Base-by-base conservation (phyloP, 2,888 invertebrate species). In the Trissolcus japonicus region DNA sequence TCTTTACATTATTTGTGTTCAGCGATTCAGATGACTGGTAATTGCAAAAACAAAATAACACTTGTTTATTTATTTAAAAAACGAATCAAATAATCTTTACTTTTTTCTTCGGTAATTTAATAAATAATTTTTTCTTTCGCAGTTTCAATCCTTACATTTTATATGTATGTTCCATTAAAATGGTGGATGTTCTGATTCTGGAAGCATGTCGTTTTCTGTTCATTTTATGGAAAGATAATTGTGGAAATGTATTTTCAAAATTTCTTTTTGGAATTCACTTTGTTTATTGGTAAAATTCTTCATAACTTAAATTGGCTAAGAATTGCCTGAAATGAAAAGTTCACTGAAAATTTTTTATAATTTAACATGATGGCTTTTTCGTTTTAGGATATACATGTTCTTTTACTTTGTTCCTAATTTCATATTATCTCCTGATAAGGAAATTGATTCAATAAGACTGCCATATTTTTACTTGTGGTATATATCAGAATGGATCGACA, bases 401-500 rank as follows among this genome's bases (percentile, higher is more conserved):
- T 43, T 80, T 16, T 65, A 83, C 16, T 84, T 84, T 48, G 83
- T 84, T 54, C 86, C 86, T 55, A 82, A 79, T 67, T 80, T 73
- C 41, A 76, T 84, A 51, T 68, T 85, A 13, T 82, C 81, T 66
- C 69, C 76, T 17, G 79, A 81, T 35, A 79, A 80, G 11, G 68
- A 78, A 48, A 76, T 79, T n/a, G 76, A 82, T 57, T 60, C 76
- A 9, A 62, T 60, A 46, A 79, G 65, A 16, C 78, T 83, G 16
- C 50, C 82, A 17, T 84, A 80, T 29, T 73, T 86, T 60, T 84
- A 83, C 82, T 62, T 84, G 29, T 86, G 86, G 86, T 84, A 85
- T 14, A 56, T 77, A 19, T 75, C 76, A 14, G 86, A 86, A 60
- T 82, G 83, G 21, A 43, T 84, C 9, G 83, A 84, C 78, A 84